Evolutionary conservation across 2,113 vertebrate species (phyloP).

Genomic region (Gnathonemus longibarbis): DNA sequence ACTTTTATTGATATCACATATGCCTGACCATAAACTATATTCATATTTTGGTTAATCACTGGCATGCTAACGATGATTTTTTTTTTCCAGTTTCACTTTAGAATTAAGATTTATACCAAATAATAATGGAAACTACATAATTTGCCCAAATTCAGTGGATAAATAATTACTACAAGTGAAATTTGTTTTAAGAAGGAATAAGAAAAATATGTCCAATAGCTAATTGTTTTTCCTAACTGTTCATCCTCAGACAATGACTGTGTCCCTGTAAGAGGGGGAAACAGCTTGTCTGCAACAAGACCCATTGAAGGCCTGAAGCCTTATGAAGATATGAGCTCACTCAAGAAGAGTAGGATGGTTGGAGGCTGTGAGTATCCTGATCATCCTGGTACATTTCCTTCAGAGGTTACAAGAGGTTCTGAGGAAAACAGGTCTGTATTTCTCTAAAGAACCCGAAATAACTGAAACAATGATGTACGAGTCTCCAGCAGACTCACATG

Average conservation of each 20-base stretch:
- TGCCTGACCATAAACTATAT: background rate
- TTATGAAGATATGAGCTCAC: background rate
- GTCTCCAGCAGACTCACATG: background rate
- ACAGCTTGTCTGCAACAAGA: background rate
- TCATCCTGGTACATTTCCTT: background rate
- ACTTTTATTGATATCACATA: background rate
- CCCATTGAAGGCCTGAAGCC: background rate
- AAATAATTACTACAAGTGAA: background rate
- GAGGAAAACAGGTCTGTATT: background rate
- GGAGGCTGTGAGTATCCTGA: background rate
- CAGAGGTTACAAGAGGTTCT: background rate
- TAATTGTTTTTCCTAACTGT: background rate
- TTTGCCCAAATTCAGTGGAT: background rate
- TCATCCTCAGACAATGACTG: background rate
- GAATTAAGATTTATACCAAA: background rate
- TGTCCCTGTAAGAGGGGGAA: background rate
- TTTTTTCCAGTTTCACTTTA: background rate
- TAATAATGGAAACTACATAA: background rate
- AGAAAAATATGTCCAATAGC: background rate
- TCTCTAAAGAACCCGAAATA: background rate
- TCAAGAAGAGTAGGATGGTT: background rate
- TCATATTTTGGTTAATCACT: background rate
- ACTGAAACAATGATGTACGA: background rate
- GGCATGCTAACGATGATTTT: background rate
- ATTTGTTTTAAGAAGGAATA: background rate